These are phyloP conservation scores for Thyatira batis DNA, from an alignment of 2,888 invertebrate species.

Conservation along the genomic window DNA sequence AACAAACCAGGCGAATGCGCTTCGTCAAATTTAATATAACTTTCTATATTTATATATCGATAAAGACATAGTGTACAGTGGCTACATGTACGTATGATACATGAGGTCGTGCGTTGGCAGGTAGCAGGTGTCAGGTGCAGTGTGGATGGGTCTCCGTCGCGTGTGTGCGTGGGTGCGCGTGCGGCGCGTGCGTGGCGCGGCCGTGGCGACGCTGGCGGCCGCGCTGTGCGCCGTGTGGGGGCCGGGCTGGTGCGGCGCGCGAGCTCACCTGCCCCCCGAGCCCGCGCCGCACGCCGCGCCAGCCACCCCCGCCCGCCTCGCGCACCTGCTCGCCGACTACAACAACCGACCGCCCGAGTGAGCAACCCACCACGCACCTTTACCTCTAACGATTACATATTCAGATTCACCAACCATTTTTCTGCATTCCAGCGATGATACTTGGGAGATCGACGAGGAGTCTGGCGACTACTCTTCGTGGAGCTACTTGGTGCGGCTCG, in stretches of 20 bases:
- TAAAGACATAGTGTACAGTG: neutral
- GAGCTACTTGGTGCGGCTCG: constrained; percentile 48
- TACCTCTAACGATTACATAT: neutral
- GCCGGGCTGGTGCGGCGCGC: constrained; percentile 9
- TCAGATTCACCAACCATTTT: neutral
- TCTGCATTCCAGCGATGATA: constrained; percentile 24
- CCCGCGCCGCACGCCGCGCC: constrained; percentile 20
- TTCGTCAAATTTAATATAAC: too few relatives aligned
- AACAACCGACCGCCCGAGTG: constrained; percentile 39
- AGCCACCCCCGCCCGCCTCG: constrained; percentile 26
- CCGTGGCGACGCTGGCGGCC: constrained; percentile 7
- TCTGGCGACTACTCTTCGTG: constrained; percentile 53
- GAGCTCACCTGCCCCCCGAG: too few relatives aligned
- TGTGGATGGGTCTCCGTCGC: constrained; percentile 5
- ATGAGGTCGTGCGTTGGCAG: too few relatives aligned
- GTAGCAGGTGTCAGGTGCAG: too few relatives aligned
- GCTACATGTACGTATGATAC: too few relatives aligned
- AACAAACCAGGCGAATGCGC: too few relatives aligned
- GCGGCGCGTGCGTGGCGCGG: constrained; percentile 4
- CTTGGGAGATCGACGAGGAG: constrained; percentile 53
- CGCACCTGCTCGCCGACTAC: constrained; percentile 60
- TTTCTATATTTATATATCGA: too few relatives aligned
- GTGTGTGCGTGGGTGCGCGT: constrained; percentile 1
- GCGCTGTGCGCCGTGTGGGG: constrained; percentile 8
- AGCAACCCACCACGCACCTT: neutral